phyloP scores from a whole-genome alignment of 2,888 invertebrate genomes.

The Himalopsyche japonica region DNA sequence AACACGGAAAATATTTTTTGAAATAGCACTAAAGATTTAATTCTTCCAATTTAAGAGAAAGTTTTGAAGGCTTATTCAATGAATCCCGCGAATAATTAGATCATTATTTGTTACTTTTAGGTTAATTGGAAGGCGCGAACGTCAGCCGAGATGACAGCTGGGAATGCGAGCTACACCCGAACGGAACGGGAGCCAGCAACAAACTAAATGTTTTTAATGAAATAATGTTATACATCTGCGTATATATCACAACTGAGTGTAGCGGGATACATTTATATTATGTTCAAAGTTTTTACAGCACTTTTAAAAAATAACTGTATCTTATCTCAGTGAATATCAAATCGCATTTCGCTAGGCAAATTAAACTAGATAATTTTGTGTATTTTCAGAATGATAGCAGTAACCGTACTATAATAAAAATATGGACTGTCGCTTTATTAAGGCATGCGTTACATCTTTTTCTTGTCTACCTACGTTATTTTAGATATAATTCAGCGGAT shows the following conservation, averaged over 20 bases:
- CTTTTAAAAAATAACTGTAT: background rate
- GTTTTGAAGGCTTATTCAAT: background rate
- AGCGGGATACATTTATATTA: background rate
- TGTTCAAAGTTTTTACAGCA: background rate
- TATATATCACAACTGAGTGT: background rate
- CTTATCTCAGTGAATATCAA: background rate
- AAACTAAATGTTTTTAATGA: background rate
- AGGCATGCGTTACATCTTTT: no score
- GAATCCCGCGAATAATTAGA: background rate
- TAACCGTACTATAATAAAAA: no score
- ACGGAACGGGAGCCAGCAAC: background rate
- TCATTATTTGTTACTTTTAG: background rate
- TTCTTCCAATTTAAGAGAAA: background rate
- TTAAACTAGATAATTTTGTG: background rate
- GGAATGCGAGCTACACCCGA: background rate
- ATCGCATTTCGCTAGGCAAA: background rate
- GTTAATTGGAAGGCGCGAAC: background rate
- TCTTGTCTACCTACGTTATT: no score
- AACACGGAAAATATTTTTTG: background rate
- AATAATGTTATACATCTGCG: background rate
- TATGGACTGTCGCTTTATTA: no score
- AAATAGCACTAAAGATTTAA: background rate
- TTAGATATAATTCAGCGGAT: no score
- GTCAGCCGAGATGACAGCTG: background rate
- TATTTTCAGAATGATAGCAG: no score